A percentile compares a stretch with the other conserved stretches of the same genome.
Conservation (phyloP, 2,888 invertebrate species). For the Plusia festucae region DNA sequence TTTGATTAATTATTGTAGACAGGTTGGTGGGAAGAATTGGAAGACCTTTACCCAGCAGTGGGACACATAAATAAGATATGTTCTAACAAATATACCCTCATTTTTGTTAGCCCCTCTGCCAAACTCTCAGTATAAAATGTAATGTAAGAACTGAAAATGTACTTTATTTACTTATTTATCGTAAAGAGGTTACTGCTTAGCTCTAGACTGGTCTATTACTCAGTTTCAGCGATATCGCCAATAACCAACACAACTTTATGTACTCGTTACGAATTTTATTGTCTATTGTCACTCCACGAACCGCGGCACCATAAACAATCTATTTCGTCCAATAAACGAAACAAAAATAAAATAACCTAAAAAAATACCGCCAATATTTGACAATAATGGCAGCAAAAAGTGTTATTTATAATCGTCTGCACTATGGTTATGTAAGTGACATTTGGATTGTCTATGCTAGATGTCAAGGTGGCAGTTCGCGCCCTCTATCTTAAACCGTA, state of each 20-base stretch:
- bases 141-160: no score
- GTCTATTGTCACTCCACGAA: not conserved
- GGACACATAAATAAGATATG: no score
- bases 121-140: no score
- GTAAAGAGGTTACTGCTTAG: no score
- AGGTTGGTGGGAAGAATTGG: no score
- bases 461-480: conserved; percentile 59
- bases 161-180: no score
- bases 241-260: not conserved
- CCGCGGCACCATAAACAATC: not conserved
- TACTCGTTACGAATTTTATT: not conserved
- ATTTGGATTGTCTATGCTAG: conserved; percentile 23
- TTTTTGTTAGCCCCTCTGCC: no score
- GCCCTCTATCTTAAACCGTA: conserved; percentile 36
- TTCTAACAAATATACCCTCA: no score
- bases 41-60: no score
- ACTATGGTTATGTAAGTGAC: conserved; percentile 21
- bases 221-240: not conserved
- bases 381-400: conserved; percentile 13
- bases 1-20: no score
- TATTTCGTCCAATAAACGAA: not conserved
- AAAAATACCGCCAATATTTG: conserved; percentile 12
- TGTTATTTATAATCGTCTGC: conserved; percentile 4
- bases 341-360: not conserved
- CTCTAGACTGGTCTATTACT: no score